A percentile compares a stretch with the other conserved stretches of the same genome.
These are phyloP conservation scores for Setipinna tenuifilis DNA, from an alignment of 2,797 vertebrate species.

Conservation along the genomic window DNA sequence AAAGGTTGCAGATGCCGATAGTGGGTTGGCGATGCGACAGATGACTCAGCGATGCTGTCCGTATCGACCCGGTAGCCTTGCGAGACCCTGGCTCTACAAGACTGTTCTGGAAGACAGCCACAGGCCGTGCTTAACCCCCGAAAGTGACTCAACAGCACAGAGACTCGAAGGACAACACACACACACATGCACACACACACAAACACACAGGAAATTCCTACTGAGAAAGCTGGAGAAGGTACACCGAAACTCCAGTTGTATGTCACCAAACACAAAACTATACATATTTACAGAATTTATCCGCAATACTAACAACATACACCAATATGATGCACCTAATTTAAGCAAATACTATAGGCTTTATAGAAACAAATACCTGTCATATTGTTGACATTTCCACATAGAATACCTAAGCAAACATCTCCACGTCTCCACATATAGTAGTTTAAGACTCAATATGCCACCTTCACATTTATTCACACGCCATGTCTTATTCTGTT, in stretches of 20 bases:
- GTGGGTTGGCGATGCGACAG: background rate
- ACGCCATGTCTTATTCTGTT: background rate
- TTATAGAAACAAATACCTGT: background rate
- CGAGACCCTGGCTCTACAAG: slow-evolving; percentile 6
- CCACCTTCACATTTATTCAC: background rate
- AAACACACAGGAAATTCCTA: slow-evolving; percentile 61
- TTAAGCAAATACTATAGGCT: background rate
- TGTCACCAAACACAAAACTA: background rate
- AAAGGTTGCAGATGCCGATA: background rate
- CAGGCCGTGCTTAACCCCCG: background rate
- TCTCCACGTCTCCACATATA: background rate
- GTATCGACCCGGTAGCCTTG: slow-evolving; percentile 24
- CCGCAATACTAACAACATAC: background rate
- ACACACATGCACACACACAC: background rate
- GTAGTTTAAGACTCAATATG: background rate
- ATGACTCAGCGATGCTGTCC: slow-evolving; percentile 42
- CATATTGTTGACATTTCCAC: background rate
- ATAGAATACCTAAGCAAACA: background rate
- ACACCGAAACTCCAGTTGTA: background rate
- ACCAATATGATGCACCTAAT: no score
- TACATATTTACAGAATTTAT: background rate
- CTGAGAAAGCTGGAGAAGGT: background rate
- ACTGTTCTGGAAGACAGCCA: background rate
- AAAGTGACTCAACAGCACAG: background rate
- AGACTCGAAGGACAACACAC: slow-evolving; percentile 54